Base-by-base conservation (phyloP, 2,113 vertebrate species). In the Melanostigma gelatinosum region DNA sequence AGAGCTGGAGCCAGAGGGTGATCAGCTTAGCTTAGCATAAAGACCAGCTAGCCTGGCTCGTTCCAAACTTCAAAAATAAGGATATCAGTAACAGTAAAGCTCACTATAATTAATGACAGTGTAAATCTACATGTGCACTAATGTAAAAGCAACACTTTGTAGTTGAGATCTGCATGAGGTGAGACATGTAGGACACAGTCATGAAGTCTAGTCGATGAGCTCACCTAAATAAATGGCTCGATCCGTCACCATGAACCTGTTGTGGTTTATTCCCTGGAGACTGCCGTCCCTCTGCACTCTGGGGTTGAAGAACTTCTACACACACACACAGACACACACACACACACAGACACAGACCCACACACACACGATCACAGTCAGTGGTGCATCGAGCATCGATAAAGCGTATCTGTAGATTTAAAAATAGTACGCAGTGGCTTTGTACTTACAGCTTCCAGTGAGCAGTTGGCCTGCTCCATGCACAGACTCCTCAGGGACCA, bases 241-340 rank as follows among this genome's bases (percentile, higher is more conserved):
- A 20, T 99, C 98, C 3, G 98, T 98, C 88, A 99, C 97, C 96
- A 99, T 97, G 10, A 97, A 99, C 89, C 97, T 97, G 93, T 98
- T 99, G 79, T 97, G 96, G 84, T 97, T 98, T 85, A 99, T 77
- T 55, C 94, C 96, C 44, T 95, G 94, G 70, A 96, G 77, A 22
- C 93, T 95, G 76, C 94, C 88, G 64, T 97, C 95, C 81, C 93
- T 95, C 85, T 95, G 95, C 79, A 96, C 95, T 85, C 96, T 96
- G 44, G 95, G 88, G 82, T 93, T 96, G 91, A 99, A 99, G 92
- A 97, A 97, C 93, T 96, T 99, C 98, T 99, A 60, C 22, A 60
- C 79, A 93, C 80, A 71, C 66, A 80, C 58, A 63, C 54, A 79
- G 73, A 75, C 6, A 81, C 36, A 62, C 34, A 77, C n/a, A 82